Evolutionary conservation across 2,113 vertebrate species (phyloP), one percentile per base, ranked within the genome.

Genomic region (Anas platyrhynchos): DNA sequence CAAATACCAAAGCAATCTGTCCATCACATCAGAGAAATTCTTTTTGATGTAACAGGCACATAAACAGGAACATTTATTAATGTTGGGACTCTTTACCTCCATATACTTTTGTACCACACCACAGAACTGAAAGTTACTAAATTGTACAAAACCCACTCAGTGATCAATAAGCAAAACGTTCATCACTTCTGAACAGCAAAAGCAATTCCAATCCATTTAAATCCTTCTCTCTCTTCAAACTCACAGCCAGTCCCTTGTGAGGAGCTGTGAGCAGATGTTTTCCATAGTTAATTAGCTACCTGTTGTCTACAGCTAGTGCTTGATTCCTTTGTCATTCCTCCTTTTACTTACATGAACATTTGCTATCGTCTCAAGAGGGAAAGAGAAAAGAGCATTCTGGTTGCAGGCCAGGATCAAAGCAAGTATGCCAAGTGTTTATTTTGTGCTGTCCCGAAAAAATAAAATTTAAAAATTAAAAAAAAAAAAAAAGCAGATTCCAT

Each of bases 401-500:
- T 88, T 73, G 66, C 77, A 92, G 11, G 21, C 43, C 65, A 85
- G 74, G 77, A 76, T 85, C 77, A 94, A 92, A 95, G 84, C 23
- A 89, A 93, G 14, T 72, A 82, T 62, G 44, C 73, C 52, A 43
- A 92, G 56, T 81, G 78, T 89, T 93, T 86, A 63, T 72, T 91
- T 44, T 59, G 1, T 79, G 38, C 72, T 81, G 50, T 16, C 22
- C 36, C 22, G 71, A 46, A 22, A 50, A 26, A 41, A 71, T 34
- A 61, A 6, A 3, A 50, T 50, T 41, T 41, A 11, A 50, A 46
- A 44, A 7, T 16, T 44, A 62, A 38, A 7, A 26, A 80, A 48
- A 48, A 48, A 48, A 11, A 10, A 48, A 72, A 20, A 76, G 78
- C n/a, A 56, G 38, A 79, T 75, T 87, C 58, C 41, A 69, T 78